Percentiles rank a stretch among this genome's conserved stretches.
Conservation (phyloP, 64 coral and sea anemone species). For the Pocillopora verrucosa region DNA sequence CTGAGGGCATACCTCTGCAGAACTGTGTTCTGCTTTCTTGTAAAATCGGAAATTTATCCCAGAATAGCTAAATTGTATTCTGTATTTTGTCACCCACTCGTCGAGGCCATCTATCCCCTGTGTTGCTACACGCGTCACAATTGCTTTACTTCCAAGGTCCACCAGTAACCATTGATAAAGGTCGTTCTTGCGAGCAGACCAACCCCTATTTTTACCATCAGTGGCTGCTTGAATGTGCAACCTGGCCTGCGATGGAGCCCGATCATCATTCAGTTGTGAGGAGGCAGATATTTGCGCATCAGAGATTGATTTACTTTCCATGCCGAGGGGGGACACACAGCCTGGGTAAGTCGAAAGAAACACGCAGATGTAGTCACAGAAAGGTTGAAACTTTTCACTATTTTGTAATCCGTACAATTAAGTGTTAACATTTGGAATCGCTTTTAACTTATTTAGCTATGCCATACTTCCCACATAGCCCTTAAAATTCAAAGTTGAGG, state of each 20-base stretch:
- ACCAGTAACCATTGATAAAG: constrained; percentile 60
- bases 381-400: too few species aligned
- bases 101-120: constrained; percentile 37
- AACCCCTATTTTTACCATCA: background rate
- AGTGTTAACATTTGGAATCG: too few species aligned
- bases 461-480: too few species aligned
- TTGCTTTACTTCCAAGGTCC: constrained; percentile 62
- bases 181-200: constrained; percentile 59
- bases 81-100: constrained; percentile 70
- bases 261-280: background rate
- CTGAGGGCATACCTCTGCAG: background rate
- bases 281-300: background rate
- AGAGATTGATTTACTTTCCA: background rate
- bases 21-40: background rate
- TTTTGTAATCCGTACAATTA: too few species aligned
- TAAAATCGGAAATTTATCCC: constrained; percentile 39
- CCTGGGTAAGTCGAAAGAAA: background rate
- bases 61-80: constrained; percentile 49
- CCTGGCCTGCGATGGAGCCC: background rate
- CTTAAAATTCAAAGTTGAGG: too few species aligned
- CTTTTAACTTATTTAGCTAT: too few species aligned
- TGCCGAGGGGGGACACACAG: background rate
- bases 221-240: background rate
- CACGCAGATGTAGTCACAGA: background rate
- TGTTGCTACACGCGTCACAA: constrained; percentile 55